phyloP scores from a whole-genome alignment of 2,797 vertebrate genomes.

The Liparis tanakae region DNA sequence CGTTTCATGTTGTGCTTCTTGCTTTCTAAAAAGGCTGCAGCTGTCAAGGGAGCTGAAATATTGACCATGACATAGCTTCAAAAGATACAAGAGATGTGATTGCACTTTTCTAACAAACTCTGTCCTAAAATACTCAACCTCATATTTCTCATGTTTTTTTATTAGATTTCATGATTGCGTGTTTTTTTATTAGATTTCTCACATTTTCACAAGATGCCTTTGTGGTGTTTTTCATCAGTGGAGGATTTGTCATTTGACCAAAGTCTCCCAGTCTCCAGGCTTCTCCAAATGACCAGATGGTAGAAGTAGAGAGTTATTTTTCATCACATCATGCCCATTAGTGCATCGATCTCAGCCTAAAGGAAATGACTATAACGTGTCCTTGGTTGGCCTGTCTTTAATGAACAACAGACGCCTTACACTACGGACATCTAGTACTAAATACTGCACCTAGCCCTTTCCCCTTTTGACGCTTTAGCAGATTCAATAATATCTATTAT shows the following conservation, averaged over 20 bases:
- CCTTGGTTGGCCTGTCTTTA: constrained; percentile 35
- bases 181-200: neutral
- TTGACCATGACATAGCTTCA: constrained; percentile 2
- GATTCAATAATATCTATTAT: neutral
- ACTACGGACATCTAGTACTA: constrained; percentile 3
- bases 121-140: neutral
- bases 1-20: constrained; percentile 13
- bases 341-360: constrained; percentile 56
- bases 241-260: constrained; percentile 10
- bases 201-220: constrained; percentile 4
- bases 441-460: neutral
- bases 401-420: constrained; percentile 1
- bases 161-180: neutral
- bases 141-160: neutral
- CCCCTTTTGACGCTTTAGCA: neutral
- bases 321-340: constrained; percentile 56
- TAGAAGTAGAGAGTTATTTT: constrained; percentile 39
- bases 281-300: constrained; percentile 39
- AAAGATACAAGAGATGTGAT: neutral
- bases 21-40: constrained; percentile 6
- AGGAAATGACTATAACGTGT: constrained; percentile 58
- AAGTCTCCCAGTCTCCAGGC: constrained; percentile 1
- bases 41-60: neutral
- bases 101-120: constrained; percentile 2
- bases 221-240: constrained; percentile 6